These are phyloP conservation scores for Diarsia rubi DNA, from an alignment of 2,888 invertebrate species.

Conservation along the genomic window DNA sequence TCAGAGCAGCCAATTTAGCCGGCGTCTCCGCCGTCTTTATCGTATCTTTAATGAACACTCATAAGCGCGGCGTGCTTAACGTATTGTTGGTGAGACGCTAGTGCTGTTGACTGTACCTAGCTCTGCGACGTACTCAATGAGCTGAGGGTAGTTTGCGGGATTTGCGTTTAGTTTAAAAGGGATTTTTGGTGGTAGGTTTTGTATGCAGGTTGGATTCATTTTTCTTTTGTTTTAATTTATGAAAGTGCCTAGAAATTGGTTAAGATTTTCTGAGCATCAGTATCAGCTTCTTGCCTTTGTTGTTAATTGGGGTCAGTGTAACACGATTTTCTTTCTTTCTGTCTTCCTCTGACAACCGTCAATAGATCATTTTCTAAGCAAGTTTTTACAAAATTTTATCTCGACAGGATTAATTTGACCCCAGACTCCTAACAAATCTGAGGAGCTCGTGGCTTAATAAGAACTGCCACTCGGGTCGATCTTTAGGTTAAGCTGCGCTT, in stretches of 20 bases:
- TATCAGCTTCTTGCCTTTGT: background rate
- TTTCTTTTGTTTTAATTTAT: background rate
- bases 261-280: background rate
- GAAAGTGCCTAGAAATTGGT: no score
- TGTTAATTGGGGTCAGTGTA: background rate
- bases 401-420: background rate
- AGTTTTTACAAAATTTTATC: background rate
- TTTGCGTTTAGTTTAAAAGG: constrained; percentile 77
- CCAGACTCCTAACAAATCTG: background rate
- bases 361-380: background rate
- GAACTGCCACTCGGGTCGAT: no score
- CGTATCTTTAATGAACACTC: constrained; percentile 91
- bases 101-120: constrained; percentile 65
- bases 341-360: background rate
- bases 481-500: no score
- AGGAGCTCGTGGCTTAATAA: no score
- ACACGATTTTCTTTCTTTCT: background rate
- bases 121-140: constrained; percentile 73
- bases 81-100: constrained; percentile 79
- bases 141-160: constrained; percentile 81
- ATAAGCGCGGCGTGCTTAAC: constrained; percentile 87
- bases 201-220: constrained; percentile 18
- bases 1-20: constrained; percentile 84
- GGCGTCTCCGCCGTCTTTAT: constrained; percentile 86
- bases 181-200: constrained; percentile 58